Evolutionary conservation across 2,113 vertebrate genomes (phyloP).

Genomic region (Telmatochromis sp.): DNA sequence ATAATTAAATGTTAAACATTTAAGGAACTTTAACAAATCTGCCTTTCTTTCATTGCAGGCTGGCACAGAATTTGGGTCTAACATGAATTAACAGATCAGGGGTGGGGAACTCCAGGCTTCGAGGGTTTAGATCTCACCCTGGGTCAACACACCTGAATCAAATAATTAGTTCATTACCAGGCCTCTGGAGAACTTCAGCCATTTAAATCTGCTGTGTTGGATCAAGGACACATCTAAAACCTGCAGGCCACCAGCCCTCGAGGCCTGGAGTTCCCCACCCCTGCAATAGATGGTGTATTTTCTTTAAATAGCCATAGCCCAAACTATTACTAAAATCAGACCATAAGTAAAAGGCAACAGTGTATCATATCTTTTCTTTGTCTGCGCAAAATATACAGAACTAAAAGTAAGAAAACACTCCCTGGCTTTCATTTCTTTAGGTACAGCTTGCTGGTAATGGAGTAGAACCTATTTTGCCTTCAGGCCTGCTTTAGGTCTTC

Average conservation of each 20-base stretch:
- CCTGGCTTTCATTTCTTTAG: not conserved
- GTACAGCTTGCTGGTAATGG: not conserved
- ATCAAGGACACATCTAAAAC: not conserved
- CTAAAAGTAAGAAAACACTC: not conserved
- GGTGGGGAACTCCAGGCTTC: not conserved
- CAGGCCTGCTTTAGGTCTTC: not conserved
- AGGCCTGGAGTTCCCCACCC: not conserved
- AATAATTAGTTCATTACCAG: not conserved
- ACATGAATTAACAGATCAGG: not conserved
- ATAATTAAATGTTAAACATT: not conserved
- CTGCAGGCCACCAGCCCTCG: accelerated
- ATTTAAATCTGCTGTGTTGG: not conserved
- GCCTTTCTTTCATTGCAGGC: not conserved
- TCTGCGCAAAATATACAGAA: not conserved
- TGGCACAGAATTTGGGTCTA: not conserved
- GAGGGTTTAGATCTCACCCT: not conserved
- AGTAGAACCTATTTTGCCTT: not conserved
- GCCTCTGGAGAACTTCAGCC: not conserved
- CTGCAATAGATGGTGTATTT: not conserved
- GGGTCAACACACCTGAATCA: not conserved
- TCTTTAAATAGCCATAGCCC: not conserved
- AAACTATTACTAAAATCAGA: not conserved
- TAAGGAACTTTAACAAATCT: not conserved
- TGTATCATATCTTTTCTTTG: not conserved
- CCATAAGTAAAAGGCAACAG: not conserved